phyloP scores from a whole-genome alignment of 2,888 invertebrate genomes.

The Marasmarcha lunaedactyla region DNA sequence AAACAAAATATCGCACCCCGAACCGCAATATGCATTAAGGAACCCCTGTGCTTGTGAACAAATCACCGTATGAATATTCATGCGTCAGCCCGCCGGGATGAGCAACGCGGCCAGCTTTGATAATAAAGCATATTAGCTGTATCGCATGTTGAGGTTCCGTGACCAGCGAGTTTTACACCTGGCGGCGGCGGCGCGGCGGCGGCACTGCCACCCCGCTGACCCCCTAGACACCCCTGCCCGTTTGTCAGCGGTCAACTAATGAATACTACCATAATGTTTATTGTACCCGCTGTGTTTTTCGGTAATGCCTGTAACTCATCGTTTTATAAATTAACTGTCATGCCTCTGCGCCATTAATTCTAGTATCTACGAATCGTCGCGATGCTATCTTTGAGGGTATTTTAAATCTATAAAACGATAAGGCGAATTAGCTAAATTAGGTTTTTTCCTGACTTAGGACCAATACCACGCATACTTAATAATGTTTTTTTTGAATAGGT shows the following conservation, averaged over 20 bases:
- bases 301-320: constrained; percentile 48
- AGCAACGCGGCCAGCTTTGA: constrained; percentile 53
- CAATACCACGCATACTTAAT: too few species aligned
- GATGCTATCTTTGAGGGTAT: constrained; percentile 7
- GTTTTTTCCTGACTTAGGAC: too few species aligned
- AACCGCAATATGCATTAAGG: background rate
- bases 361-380: constrained; percentile 5
- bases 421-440: background rate
- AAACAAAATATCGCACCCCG: too few species aligned
- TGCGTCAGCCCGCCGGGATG: constrained; percentile 52
- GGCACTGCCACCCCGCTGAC: constrained; percentile 10
- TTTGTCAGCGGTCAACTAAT: constrained; percentile 65
- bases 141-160: constrained; percentile 67
- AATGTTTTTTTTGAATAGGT: too few species aligned
- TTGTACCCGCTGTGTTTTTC: constrained; percentile 51
- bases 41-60: constrained; percentile 27
- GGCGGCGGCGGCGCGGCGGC: constrained; percentile 25
- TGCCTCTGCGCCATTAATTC: constrained; percentile 14
- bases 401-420: background rate
- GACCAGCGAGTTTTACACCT: constrained; percentile 69
- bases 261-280: constrained; percentile 63
- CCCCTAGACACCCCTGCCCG: constrained; percentile 32
- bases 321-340: constrained; percentile 51
- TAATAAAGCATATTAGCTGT: constrained; percentile 68
- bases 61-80: constrained; percentile 64